Evolutionary conservation across 2,888 invertebrate genomes (phyloP).

Genomic region (Gonocerus acuteangulatus): DNA sequence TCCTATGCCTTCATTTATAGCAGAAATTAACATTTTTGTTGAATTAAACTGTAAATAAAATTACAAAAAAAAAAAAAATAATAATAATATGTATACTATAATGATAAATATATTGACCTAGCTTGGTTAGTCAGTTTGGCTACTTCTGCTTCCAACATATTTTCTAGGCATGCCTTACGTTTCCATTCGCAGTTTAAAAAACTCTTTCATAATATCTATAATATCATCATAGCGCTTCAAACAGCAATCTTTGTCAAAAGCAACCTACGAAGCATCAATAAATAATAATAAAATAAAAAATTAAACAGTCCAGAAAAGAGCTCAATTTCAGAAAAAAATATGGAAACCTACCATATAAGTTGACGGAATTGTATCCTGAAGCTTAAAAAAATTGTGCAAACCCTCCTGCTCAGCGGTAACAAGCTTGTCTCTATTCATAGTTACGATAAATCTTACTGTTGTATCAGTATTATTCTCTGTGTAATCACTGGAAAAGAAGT

Average conservation of each 20-base stretch:
- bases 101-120: no score
- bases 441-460: slow-evolving; percentile 82
- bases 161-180: slow-evolving; percentile 82
- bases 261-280: slow-evolving; percentile 40
- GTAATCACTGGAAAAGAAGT: slow-evolving; percentile 48
- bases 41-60: no score
- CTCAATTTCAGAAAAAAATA: no score
- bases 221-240: slow-evolving; percentile 65
- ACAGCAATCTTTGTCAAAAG: slow-evolving; percentile 59
- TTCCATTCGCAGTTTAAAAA: slow-evolving; percentile 71
- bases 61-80: no score
- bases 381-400: slow-evolving; percentile 88
- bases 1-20: no score
- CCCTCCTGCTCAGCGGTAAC: slow-evolving; percentile 76
- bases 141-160: slow-evolving; percentile 83
- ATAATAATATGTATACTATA: no score
- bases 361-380: slow-evolving; percentile 68
- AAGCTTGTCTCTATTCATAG: slow-evolving; percentile 64
- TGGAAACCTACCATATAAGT: slow-evolving; percentile 65
- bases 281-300: background rate
- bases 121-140: slow-evolving; percentile 85
- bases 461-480: slow-evolving; percentile 95
- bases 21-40: no score
- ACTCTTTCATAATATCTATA: slow-evolving; percentile 72
- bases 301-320: background rate